Percentiles rank a stretch among this genome's conserved stretches.
These are phyloP conservation scores for Cassiopea andromeda DNA, from an alignment of 30 jellyfish, hydroid and myxozoan species.

Conservation along the genomic window DNA sequence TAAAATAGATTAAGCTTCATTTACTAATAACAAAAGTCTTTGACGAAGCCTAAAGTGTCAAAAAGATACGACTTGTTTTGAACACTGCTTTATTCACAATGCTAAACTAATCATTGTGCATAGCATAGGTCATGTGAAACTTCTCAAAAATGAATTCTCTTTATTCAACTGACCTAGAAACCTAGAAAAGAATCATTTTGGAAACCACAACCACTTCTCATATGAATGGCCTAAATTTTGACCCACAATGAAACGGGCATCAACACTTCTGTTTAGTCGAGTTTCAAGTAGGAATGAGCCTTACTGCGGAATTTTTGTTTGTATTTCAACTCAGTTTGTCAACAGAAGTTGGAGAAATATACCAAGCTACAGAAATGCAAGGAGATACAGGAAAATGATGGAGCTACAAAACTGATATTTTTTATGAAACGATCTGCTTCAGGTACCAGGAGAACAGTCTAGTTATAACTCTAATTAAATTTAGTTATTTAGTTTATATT, in stretches of 20 bases:
- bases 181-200: neutral
- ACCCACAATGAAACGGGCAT: neutral
- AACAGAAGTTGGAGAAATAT: neutral
- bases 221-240: neutral
- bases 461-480: neutral
- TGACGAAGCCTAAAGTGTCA: no score
- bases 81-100: no score
- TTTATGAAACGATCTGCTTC: neutral
- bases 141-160: neutral
- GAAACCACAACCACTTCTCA: neutral
- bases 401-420: neutral
- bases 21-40: no score
- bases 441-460: neutral
- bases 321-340: no score
- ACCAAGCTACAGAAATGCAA: neutral
- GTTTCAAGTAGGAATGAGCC: no score
- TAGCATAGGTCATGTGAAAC: neutral
- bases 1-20: no score
- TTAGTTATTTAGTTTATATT: no score
- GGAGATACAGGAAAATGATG: neutral
- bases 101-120: neutral
- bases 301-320: no score
- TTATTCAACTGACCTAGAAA: neutral
- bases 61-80: no score
- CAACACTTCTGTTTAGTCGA: no score